Base-by-base conservation (phyloP, 2,113 vertebrate species). In the Phrynosoma blainvillii region DNA sequence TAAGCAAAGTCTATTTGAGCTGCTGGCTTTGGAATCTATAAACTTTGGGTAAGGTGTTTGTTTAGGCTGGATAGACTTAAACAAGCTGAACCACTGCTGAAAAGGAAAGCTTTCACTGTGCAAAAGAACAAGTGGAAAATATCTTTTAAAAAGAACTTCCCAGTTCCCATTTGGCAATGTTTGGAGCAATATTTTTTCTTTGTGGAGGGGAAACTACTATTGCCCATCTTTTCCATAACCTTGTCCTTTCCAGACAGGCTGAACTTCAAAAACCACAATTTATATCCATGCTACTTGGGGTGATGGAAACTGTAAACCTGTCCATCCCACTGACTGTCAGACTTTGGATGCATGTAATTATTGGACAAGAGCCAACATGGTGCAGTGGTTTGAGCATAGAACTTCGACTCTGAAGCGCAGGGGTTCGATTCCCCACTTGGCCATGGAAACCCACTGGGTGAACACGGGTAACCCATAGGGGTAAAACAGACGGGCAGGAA, bases 31-130 rank as follows among this genome's bases (percentile, higher is more conserved):
- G 59, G 59, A 85, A 65, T 21, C 59, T 62, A 78, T 25, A 62
- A 66, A 85, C 59, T 78, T 47, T 68, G 62, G 42, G 18, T 12
- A 47, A 68, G 32, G 59, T 66, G 74, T 78, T 85, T 42, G 56
- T 85, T 85, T 85, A 68, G 84, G 77, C 52, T 78, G 75, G 59
- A n/a, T 40, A 68, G 18, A 21, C 40, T 36, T 73, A 73, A 74
- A 42, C 14, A 65, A 70, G 13, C 42, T 25, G 14, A 47, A 20
- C 59, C 27, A 27, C 59, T 85, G 21, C 65, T 70, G 20, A 85
- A 27, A 2, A 71, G 27, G 52, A 59, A 47, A 62, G 21, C 54
- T 62, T 62, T 84, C 74, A 14, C 2, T 21, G 9, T 40, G 9
- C 27, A 16, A 85, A 85, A 77, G 16, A 59, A 20, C 74, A 84